Base-by-base conservation (phyloP, 2,888 invertebrate genomes). In the Galerucella calmariensis region DNA sequence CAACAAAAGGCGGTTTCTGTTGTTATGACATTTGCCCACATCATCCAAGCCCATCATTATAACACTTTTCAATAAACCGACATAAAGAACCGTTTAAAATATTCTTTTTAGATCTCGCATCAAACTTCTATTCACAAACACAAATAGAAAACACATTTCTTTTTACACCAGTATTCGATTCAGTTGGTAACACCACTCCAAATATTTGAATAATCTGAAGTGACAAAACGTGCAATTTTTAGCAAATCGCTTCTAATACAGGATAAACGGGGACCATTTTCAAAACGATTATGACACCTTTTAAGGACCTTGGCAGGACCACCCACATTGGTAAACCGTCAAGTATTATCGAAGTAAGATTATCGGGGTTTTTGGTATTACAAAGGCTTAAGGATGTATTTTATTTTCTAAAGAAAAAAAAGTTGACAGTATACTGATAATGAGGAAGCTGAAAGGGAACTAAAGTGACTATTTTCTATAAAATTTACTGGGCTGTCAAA, bases 161-260 rank as follows among this genome's bases (percentile, higher is more conserved):
- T 69, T 56, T 69, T 44, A 44, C 41, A 11, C 46, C 63, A 46
- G 35, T 44, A 14, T 65, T 65, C 63, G 46, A 20, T 65, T 46
- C 46, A 68, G 41, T 58, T 53, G 68, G 68, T 44, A 20, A 61
- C 69, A 59, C 58, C 56, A 71, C 71, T 71, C 67, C 67, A 62
- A 73, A 79, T 77, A 73, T 73, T 62, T 72, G 72, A 79, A 77
- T 77, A 79, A 75, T 70, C 71, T 79, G 72, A 67, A 79, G 79
- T 79, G 77, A 77, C 72, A 79, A 79, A 77, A 77, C 79, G 79
- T 79, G 79, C 76, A 73, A 76, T 24, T 71, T 72, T 66, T 72
- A 66, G 72, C 72, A 72, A 72, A 72, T 66, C 66, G 66, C 59
- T 72, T 58, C 58, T 72, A 72, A 72, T 72, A 59, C 59, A 48